Evolutionary conservation across 2,113 vertebrate genomes (phyloP), one percentile per base, ranked within the genome.

Genomic region (Halichoerus grypus): DNA sequence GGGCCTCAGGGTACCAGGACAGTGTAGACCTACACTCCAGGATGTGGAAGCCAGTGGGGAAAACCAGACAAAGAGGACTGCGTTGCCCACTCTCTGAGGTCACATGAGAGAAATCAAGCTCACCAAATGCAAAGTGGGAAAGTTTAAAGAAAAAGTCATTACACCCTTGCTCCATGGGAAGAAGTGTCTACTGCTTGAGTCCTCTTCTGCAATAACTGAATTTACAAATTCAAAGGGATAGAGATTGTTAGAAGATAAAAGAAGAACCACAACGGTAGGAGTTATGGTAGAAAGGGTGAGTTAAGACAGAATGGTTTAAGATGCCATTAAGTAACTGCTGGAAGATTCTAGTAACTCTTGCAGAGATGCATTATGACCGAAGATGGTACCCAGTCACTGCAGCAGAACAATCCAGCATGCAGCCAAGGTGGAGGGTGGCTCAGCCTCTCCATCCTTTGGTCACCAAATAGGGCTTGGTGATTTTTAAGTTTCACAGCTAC

Each of bases 11-110:
- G 19, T 13, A 15, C 15, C 31, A 33, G 31, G 21, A 65, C 18
- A 46, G 87, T 19, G 18, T 28, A 95, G 42, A 36, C 18, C 4
- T 53, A 8, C 4, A 28, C 53, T 67, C 22, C 26, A 3, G 15
- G 7, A 84, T 24, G 31, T 42, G 46, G n/a, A 85, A 92, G 39
- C 24, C 46, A 42, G 2, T 7, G 18, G 19, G 22, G 31, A 72
- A 72, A 61, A 21, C 36, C 1, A 51, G 28, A 22, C 49, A 39
- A 51, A 28, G 13, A 88, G 11, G 31, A 33, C 7, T 9, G 3
- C 7, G 4, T 0, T 19, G 39, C 28, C 9, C 0, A 14, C 4
- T 33, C 53, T 36, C 21, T 3, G 15, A 77, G 13, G 36, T 18
- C 5, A 0, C 28, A 7, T 7, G 24, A 51, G 28, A 61, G 46